These are phyloP conservation scores for Otolemur crassicaudatus DNA, from an alignment of 2,797 vertebrate species.

Conservation along the genomic window DNA sequence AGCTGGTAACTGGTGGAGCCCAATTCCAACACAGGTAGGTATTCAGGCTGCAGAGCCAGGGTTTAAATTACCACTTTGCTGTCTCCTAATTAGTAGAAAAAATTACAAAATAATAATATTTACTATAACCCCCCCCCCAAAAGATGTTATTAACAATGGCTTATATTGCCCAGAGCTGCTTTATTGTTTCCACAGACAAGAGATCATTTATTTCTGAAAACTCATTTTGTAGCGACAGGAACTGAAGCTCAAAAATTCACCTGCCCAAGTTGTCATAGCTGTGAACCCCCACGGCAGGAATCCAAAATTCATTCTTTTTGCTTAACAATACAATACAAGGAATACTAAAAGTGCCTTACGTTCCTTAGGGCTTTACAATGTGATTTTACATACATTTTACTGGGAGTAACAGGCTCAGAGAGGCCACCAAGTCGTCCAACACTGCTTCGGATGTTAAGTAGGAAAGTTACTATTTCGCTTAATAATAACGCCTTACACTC, in stretches of 20 bases:
- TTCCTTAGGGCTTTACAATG: neutral
- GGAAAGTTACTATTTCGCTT: neutral
- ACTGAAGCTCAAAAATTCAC: neutral
- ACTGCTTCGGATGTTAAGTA: neutral
- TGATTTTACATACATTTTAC: neutral
- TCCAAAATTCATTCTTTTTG: neutral
- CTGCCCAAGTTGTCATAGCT: neutral
- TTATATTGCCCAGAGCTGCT: neutral
- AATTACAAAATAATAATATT: neutral
- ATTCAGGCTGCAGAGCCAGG: neutral
- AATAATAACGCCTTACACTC: too few species aligned
- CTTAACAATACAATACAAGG: neutral
- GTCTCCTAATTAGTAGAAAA: neutral
- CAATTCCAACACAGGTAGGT: neutral
- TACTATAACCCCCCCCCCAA: neutral
- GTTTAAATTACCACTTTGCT: neutral
- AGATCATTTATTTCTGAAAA: neutral
- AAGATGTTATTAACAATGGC: neutral
- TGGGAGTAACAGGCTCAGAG: neutral
- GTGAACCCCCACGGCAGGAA: neutral
- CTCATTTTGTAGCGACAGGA: conserved; percentile 3
- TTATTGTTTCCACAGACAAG: neutral
- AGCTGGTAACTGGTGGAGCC: neutral
- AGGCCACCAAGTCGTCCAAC: neutral
- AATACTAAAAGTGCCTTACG: neutral